A percentile compares a stretch with the other conserved stretches of the same genome.
Conservation (phyloP, 2,797 vertebrate genomes). For the Enteromius viviparus region DNA sequence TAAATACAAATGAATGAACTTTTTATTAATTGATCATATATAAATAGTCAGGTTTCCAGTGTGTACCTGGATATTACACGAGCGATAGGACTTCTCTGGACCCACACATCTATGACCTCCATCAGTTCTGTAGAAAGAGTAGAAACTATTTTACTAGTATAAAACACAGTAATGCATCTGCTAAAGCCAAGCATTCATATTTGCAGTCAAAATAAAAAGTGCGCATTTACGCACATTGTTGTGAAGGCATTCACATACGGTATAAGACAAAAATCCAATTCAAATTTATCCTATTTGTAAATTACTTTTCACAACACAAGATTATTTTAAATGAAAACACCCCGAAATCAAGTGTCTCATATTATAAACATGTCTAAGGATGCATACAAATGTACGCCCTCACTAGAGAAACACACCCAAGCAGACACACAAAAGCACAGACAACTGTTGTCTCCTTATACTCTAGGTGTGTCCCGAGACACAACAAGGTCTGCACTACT, state of each 20-base stretch:
- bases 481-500: constrained; percentile 1
- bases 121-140: constrained; percentile 79
- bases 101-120: constrained; percentile 89
- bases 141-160: background rate
- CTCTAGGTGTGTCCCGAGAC: constrained; percentile 29
- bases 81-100: constrained; percentile 82
- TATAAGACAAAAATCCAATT: background rate
- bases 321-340: background rate
- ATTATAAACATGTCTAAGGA: background rate
- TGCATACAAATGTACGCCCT: background rate
- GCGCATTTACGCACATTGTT: background rate
- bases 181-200: background rate
- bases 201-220: background rate
- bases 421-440: background rate
- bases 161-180: background rate
- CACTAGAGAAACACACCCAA: constrained; percentile 5
- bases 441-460: background rate
- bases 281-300: background rate
- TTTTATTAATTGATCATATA: background rate
- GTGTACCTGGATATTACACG: constrained; percentile 89
- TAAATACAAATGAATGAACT: background rate
- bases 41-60: background rate
- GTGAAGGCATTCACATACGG: background rate
- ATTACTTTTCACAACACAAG: background rate
- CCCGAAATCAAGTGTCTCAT: background rate